Percentiles rank a stretch among this genome's conserved stretches.
Conservation (phyloP, 2,888 invertebrate genomes). For the Drosophila pseudotakahashii region DNA sequence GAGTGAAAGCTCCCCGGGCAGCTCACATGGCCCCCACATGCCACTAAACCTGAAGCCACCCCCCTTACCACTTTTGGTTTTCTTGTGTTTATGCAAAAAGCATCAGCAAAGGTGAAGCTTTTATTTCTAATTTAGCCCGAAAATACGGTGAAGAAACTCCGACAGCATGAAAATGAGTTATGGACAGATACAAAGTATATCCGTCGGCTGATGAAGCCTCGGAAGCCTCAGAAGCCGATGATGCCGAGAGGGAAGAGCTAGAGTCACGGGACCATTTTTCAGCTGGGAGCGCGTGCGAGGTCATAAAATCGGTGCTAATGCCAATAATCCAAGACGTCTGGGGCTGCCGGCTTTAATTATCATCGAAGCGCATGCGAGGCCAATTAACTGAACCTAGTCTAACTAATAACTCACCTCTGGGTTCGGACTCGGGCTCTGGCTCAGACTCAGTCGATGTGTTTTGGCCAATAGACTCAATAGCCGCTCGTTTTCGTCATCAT, state of each 20-base stretch:
- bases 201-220: neutral
- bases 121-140: slow-evolving; percentile 70
- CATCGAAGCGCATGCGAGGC: slow-evolving; percentile 58
- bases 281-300: slow-evolving; percentile 43
- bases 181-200: slow-evolving; percentile 31
- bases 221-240: too few species aligned
- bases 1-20: slow-evolving; percentile 56
- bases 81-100: slow-evolving; percentile 58
- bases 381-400: slow-evolving; percentile 67
- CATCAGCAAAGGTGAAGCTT: slow-evolving; percentile 53
- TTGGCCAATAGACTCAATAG: slow-evolving; percentile 64
- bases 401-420: slow-evolving; percentile 60
- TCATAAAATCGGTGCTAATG: slow-evolving; percentile 71
- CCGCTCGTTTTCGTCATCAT: slow-evolving; percentile 39
- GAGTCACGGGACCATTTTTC: slow-evolving; percentile 18
- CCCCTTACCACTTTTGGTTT: slow-evolving; percentile 19
- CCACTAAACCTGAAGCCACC: neutral
- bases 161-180: slow-evolving; percentile 61
- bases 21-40: slow-evolving; percentile 15
- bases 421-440: slow-evolving; percentile 15
- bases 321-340: slow-evolving; percentile 42
- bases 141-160: slow-evolving; percentile 48
- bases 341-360: slow-evolving; percentile 57
- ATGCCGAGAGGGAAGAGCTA: too few species aligned
- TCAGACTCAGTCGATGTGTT: slow-evolving; percentile 33